Conservation (phyloP, 2,888 invertebrate genomes). For the Sphaerophoria taeniata region DNA sequence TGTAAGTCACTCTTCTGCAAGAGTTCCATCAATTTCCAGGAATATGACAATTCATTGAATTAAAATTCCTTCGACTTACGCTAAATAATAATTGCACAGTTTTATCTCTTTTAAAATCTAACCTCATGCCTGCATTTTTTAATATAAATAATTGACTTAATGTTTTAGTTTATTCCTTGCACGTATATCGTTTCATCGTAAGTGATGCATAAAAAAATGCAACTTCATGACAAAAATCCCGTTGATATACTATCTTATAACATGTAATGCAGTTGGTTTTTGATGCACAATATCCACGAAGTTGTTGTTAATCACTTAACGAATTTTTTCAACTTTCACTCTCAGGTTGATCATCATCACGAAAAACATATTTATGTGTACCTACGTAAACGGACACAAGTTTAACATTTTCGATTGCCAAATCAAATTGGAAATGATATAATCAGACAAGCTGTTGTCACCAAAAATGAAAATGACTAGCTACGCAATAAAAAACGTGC, state of each 20-base stretch:
- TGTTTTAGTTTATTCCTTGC: slow-evolving; percentile 36
- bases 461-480: background rate
- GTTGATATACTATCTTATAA: background rate
- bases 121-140: background rate
- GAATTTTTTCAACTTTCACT: background rate
- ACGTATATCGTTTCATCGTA: slow-evolving; percentile 41
- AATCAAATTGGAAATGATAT: slow-evolving; percentile 18
- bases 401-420: slow-evolving; percentile 4
- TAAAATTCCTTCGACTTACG: slow-evolving; percentile 17
- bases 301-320: background rate
- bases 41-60: background rate
- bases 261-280: background rate
- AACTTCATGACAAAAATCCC: slow-evolving; percentile 22
- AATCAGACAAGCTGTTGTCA: background rate
- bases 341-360: slow-evolving; percentile 6
- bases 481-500: no score
- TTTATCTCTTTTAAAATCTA: slow-evolving; percentile 1
- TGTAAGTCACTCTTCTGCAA: no score
- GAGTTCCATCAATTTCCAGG: background rate
- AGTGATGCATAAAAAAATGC: slow-evolving; percentile 40
- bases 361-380: slow-evolving; percentile 1
- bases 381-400: background rate
- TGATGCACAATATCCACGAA: background rate
- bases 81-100: background rate
- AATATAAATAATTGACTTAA: background rate